Base-by-base conservation (phyloP, 2,888 invertebrate genomes). In the Drosophila longiperda region DNA sequence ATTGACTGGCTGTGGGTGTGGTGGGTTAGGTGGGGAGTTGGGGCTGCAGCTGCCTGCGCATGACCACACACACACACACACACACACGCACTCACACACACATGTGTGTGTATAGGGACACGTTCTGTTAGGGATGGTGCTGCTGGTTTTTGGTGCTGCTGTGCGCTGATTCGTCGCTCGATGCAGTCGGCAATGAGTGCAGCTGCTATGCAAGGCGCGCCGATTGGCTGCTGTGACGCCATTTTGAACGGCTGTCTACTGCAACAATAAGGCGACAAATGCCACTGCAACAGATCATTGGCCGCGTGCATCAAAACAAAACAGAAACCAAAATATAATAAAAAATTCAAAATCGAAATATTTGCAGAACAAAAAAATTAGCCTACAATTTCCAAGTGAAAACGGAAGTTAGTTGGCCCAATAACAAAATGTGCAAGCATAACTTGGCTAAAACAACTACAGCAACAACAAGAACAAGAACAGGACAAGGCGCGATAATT, bases 11-110 rank as follows among this genome's bases (percentile, higher is more conserved):
- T 50, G 48, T 49, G 62, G 57, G 33, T 50, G 62, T 54, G 67
- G 29, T 7, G 40, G 6, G 32, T 61, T 26, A 36, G 45, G 33
- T 12, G 42, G 42, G 61, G 40, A 26, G 59, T 45, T 68, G 62
- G 49, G 45, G 71, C 58, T 82, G 80, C 74, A 75, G 65, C 67
- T 76, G 83, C 75, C 82, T 89, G 87, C 87, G 87, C 87, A 87
- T 87, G 89, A 89, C 87, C 89, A 76, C 75, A 73, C 75, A 75
- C 70, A 66, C 33, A 73, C 75, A 75, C 70, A 66, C 33, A 36
- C 32, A 70, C 61, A 52, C 17, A 53, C 15, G 20, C 82, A 75
- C 74, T 69, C 73, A 75, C 61, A 66, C 45, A 58, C 32, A 59
- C 33, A 36, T 48, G 52, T 61, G 53, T 66, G 55, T 57, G 42